phyloP scores from a whole-genome alignment of 2,113 vertebrate genomes.

The Pomatostomus ruficeps region DNA sequence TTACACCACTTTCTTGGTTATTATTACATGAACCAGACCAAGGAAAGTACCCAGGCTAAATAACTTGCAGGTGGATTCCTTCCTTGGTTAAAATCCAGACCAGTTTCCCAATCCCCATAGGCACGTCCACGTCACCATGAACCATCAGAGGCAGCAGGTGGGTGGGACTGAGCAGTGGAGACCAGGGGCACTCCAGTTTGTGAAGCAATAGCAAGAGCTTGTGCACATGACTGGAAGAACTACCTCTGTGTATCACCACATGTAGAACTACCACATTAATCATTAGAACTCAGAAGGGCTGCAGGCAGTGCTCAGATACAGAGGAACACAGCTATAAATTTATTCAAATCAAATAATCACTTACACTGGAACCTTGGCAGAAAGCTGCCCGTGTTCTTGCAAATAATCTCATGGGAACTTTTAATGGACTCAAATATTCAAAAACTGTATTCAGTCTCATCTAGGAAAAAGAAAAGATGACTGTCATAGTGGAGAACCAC shows the following conservation, averaged over 20 bases:
- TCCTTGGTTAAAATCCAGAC: not conserved
- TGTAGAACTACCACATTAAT: not conserved
- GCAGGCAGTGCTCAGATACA: not conserved
- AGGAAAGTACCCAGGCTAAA: not conserved
- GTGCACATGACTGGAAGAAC: not conserved
- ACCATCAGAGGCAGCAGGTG: not conserved
- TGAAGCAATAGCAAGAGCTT: not conserved
- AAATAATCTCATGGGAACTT: not conserved
- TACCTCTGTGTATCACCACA: too few species aligned
- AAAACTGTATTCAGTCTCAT: not conserved
- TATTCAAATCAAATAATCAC: not conserved
- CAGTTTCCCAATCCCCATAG: not conserved
- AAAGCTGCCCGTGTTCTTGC: not conserved
- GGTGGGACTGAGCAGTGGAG: not conserved
- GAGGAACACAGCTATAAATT: not conserved
- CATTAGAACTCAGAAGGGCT: not conserved
- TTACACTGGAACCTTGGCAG: not conserved
- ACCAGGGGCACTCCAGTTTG: not conserved
- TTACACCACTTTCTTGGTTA: not conserved
- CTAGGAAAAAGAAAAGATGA: not conserved
- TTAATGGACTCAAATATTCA: not conserved
- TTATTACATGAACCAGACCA: not conserved
- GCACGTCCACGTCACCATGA: not conserved
- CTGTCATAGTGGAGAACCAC: not conserved
- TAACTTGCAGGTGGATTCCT: not conserved